Evolutionary conservation across 2,113 vertebrate species (phyloP).

Genomic region (Marcusenius ussheri): DNA sequence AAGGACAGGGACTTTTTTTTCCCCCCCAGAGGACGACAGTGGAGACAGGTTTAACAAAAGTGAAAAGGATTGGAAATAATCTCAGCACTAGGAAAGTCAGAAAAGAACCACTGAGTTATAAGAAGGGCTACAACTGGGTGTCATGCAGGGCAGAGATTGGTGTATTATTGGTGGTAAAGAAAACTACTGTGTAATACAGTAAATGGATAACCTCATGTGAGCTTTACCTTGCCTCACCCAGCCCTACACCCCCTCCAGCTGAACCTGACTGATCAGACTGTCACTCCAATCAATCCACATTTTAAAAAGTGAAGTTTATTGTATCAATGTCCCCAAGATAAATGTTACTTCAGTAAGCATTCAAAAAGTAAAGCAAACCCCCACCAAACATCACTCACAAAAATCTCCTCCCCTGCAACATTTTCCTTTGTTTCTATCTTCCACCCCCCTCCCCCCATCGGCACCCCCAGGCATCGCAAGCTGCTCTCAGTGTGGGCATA

Average conservation of each 20-base stretch:
- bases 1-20: not conserved
- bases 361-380: not conserved
- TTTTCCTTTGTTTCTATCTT: not conserved
- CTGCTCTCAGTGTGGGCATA: conserved; percentile 10
- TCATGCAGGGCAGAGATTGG: not conserved
- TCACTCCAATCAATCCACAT: not conserved
- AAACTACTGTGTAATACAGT: not conserved
- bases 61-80: not conserved
- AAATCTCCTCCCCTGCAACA: not conserved
- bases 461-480: not conserved
- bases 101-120: not conserved
- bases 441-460: too few relatives aligned
- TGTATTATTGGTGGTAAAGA: not conserved
- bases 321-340: not conserved
- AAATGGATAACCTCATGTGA: not conserved
- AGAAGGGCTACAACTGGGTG: not conserved
- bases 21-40: not conserved
- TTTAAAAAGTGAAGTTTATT: not conserved
- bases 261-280: not conserved
- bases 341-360: not conserved
- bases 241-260: not conserved
- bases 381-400: not conserved
- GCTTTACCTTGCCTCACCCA: not conserved
- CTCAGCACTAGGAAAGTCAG: not conserved
- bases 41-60: not conserved